Evolutionary conservation across 2,113 vertebrate genomes (phyloP).

Genomic region (Ibidorhyncha struthersii): DNA sequence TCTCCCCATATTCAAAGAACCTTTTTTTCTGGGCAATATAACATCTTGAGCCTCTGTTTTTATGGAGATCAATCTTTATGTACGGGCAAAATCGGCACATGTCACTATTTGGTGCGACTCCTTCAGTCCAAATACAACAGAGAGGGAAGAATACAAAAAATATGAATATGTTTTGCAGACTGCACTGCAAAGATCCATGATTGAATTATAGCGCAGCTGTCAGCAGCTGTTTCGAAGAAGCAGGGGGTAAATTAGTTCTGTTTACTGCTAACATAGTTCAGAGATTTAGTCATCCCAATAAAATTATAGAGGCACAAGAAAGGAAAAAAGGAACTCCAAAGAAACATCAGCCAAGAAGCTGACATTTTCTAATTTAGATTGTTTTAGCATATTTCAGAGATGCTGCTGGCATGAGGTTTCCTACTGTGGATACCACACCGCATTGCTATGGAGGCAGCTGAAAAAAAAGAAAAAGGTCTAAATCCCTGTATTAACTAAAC

Average conservation of each 20-base stretch:
- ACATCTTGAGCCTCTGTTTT: neutral
- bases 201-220: conserved; percentile 80
- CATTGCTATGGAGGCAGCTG: conserved; percentile 39
- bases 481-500: neutral
- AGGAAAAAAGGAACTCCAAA: conserved; percentile 63
- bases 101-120: conserved; percentile 4
- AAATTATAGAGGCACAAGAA: conserved; percentile 79
- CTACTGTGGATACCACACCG: neutral
- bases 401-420: conserved; percentile 28
- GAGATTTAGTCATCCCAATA: conserved; percentile 84
- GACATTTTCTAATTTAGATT: conserved; percentile 39
- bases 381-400: conserved; percentile 48
- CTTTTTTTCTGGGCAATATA: neutral
- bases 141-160: conserved; percentile 13
- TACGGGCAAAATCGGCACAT: neutral
- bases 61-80: neutral
- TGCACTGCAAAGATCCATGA: conserved; percentile 64
- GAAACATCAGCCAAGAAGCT: conserved; percentile 25
- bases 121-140: conserved; percentile 21
- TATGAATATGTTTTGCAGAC: conserved; percentile 57
- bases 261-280: conserved; percentile 84
- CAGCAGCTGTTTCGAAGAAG: conserved; percentile 82
- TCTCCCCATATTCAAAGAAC: neutral
- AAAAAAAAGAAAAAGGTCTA: neutral
- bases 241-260: conserved; percentile 81